A percentile compares a stretch with the other conserved stretches of the same genome.
Conservation (phyloP, 1,140 invertebrate species). For the Acromyrmex heyeri region DNA sequence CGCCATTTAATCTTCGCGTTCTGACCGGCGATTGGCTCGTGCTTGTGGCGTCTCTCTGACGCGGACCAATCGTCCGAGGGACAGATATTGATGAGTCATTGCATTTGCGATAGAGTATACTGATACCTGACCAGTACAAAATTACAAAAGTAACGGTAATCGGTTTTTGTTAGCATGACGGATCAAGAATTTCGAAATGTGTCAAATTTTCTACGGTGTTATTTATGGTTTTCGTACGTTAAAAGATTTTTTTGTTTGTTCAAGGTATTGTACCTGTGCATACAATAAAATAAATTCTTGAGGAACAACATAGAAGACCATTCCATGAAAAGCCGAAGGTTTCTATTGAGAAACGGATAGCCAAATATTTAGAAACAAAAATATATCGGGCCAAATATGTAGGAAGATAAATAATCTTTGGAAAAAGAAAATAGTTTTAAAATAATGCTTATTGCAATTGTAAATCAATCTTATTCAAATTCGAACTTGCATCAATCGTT, state of each 20-base stretch:
- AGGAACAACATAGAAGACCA: background rate
- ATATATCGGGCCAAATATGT: background rate
- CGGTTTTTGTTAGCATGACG: background rate
- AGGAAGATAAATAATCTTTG: background rate
- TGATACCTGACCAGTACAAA: background rate
- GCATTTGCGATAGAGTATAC: constrained; percentile 31
- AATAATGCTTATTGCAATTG: background rate
- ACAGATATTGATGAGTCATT: constrained; percentile 76
- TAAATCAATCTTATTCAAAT: background rate
- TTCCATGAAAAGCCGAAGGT: background rate
- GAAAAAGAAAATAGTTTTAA: background rate
- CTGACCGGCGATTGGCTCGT: constrained; percentile 63
- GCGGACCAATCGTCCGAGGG: constrained; percentile 62
- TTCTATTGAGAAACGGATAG: background rate
- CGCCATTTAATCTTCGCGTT: constrained; percentile 22
- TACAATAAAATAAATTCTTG: background rate
- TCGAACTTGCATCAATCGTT: background rate
- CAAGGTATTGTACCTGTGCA: background rate
- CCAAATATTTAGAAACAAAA: background rate
- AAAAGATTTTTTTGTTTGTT: background rate
- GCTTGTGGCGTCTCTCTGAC: background rate
- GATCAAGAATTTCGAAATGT: background rate
- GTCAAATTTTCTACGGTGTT: background rate
- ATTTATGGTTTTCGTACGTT: too few species aligned
- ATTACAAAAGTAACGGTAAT: constrained; percentile 9